Percentiles rank a stretch among this genome's conserved stretches.
Conservation (phyloP, 92 coral and sea anemone species). For the Anthopleura xanthogrammica region DNA sequence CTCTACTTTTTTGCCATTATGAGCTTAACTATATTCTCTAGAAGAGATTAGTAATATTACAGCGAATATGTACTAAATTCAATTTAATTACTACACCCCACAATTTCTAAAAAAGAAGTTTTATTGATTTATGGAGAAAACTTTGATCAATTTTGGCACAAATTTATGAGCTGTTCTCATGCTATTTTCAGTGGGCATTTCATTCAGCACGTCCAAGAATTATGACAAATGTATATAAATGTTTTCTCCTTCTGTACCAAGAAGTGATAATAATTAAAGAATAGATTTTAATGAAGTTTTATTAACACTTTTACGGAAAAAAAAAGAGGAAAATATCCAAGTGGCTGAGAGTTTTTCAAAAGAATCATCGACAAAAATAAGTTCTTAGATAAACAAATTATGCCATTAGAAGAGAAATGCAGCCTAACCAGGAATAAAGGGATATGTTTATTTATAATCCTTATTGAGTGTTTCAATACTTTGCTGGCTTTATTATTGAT, state of each 20-base stretch:
- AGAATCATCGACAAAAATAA: background rate
- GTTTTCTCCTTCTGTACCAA: background rate
- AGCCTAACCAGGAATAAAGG: background rate
- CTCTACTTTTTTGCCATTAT: background rate
- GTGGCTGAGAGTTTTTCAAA: background rate
- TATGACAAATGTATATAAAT: background rate
- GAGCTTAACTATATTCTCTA: background rate
- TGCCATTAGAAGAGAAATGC: background rate
- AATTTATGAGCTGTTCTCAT: background rate
- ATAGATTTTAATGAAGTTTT: background rate
- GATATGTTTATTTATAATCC: background rate
- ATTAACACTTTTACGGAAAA: background rate
- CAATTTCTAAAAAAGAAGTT: background rate
- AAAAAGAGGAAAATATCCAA: background rate
- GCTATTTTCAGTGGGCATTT: background rate
- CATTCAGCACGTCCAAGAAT: background rate
- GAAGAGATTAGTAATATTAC: background rate
- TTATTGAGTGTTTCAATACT: background rate
- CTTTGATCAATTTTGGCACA: background rate
- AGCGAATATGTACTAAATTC: background rate
- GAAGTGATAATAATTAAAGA: background rate
- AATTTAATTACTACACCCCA: background rate
- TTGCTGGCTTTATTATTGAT: background rate
- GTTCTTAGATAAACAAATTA: background rate
- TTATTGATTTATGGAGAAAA: background rate